Conservation (phyloP, 2,113 vertebrate genomes). For the Lophura nycthemera region DNA sequence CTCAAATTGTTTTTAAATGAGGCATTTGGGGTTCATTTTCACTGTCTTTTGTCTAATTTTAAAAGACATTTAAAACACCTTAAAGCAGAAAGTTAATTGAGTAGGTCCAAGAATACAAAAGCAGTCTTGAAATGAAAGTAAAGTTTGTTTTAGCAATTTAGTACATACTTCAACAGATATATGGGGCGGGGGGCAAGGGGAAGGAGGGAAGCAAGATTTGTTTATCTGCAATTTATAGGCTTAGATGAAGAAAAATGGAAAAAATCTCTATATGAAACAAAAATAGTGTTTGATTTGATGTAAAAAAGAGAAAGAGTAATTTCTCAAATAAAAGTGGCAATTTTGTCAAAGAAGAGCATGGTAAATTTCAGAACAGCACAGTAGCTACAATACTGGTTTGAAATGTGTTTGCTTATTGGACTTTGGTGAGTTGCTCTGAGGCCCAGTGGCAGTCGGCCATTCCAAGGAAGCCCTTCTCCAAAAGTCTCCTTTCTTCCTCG, state of each 20-base stretch:
- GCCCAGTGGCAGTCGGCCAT: not conserved
- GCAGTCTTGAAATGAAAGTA: not conserved
- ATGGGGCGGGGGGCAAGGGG: not conserved
- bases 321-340: not conserved
- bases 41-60: constrained; percentile 59
- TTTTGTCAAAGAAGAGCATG: not conserved
- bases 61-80: constrained; percentile 53
- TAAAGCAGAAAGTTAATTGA: constrained; percentile 51
- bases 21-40: constrained; percentile 12
- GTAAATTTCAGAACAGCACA: not conserved
- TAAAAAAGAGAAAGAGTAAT: not conserved
- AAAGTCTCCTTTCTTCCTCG: not conserved
- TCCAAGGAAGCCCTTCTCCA: not conserved
- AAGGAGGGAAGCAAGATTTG: not conserved
- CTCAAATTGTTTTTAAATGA: constrained; percentile 71
- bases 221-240: not conserved
- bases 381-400: not conserved
- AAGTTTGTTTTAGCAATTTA: not conserved
- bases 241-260: not conserved
- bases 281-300: not conserved
- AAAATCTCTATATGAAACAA: not conserved
- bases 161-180: not conserved
- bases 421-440: not conserved
- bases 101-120: constrained; percentile 17
- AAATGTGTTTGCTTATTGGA: not conserved